Percentiles rank a stretch among this genome's conserved stretches.
Evolutionary conservation across 1,140 invertebrate genomes (phyloP).

Genomic region (Pogonognathellus flavescens): DNA sequence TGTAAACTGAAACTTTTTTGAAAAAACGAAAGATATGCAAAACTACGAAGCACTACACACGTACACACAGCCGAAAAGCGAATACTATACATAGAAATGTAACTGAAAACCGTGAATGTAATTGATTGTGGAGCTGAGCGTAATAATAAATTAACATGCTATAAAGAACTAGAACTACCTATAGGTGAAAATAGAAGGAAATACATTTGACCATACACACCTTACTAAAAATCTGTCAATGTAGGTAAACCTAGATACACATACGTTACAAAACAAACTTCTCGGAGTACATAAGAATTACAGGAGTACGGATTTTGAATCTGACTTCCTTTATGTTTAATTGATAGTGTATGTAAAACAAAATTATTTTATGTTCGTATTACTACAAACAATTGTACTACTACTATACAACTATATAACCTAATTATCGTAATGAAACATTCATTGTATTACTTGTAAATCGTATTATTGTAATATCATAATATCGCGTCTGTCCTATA

Average conservation of each 20-base stretch:
- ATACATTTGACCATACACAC: background rate
- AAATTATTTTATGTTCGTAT: conserved; percentile 37
- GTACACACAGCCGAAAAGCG: background rate
- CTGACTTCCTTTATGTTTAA: conserved; percentile 23
- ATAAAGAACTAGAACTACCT: background rate
- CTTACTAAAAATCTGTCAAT: background rate
- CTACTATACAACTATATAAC: background rate
- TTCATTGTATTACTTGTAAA: background rate
- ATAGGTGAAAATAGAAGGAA: conserved; percentile 9
- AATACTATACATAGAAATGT: background rate
- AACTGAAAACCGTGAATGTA: conserved; percentile 34
- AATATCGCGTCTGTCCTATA: conserved; percentile 23
- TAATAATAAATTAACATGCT: conserved; percentile 28
- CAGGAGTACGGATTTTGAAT: conserved; percentile 34
- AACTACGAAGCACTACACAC: background rate
- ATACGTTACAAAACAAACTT: background rate
- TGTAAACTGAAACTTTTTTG: background rate
- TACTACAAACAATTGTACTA: background rate
- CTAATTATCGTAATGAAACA: background rate
- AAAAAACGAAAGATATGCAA: background rate
- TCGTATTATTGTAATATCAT: background rate
- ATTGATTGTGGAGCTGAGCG: conserved; percentile 45
- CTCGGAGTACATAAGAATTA: conserved; percentile 19
- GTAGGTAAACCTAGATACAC: background rate
- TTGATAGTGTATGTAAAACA: conserved; percentile 6